Conservation (phyloP, 30 jellyfish, hydroid and myxozoan species). For the Chrysaora quinquecirrha region DNA sequence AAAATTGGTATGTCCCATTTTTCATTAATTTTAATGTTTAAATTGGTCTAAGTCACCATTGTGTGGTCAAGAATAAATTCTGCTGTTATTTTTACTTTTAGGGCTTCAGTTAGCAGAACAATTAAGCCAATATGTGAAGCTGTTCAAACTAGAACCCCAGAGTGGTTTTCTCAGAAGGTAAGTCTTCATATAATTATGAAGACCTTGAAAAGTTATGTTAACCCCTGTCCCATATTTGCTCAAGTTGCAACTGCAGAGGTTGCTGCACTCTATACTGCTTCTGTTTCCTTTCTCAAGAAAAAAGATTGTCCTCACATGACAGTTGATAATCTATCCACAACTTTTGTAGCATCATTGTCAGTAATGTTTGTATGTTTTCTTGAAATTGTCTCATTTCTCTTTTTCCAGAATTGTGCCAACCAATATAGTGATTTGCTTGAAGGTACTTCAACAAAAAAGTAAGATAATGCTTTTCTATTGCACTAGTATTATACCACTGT, state of each 20-base stretch:
- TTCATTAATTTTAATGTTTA: background rate
- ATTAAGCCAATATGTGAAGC: constrained; percentile 90
- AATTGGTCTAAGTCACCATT: background rate
- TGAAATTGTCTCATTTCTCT: background rate
- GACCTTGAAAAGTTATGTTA: too few species aligned
- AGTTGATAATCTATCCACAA: too few species aligned
- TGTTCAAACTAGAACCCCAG: constrained; percentile 74
- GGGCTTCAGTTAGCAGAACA: constrained; percentile 99
- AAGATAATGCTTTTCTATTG: constrained; percentile 31
- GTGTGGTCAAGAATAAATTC: background rate
- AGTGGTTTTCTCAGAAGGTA: constrained; percentile 93
- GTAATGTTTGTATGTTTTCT: too few species aligned
- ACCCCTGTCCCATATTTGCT: too few species aligned
- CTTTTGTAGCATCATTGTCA: too few species aligned
- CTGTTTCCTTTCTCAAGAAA: too few species aligned
- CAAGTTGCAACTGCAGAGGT: too few species aligned
- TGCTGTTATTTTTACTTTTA: background rate
- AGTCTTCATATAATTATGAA: too few species aligned
- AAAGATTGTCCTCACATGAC: too few species aligned
- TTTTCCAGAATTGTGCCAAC: constrained; percentile 80
- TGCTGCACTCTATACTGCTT: too few species aligned
- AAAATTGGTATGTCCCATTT: constrained; percentile 75
- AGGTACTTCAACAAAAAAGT: constrained; percentile 89
- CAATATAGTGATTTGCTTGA: constrained; percentile 81
- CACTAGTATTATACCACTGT: background rate